phyloP scores from a whole-genome alignment of 2,888 invertebrate genomes.

The Xiphydria camelus region DNA sequence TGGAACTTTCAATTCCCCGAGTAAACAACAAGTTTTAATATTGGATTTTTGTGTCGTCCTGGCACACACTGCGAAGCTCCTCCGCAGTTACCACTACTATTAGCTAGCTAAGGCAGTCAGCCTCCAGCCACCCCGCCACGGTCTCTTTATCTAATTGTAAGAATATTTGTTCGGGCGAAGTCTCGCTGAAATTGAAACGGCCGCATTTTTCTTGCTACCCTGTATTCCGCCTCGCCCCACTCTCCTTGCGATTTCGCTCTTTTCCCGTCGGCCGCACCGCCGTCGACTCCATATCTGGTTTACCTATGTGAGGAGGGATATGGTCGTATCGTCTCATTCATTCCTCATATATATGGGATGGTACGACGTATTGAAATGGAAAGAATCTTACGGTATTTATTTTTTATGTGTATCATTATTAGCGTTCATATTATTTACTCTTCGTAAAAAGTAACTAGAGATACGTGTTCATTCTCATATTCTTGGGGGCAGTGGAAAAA shows the following conservation, averaged over 20 bases:
- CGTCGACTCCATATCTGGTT: slow-evolving; percentile 1
- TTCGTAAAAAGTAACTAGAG: too few relatives aligned
- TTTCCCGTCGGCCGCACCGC: slow-evolving; percentile 21
- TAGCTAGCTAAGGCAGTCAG: too few relatives aligned
- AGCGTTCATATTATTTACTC: too few relatives aligned
- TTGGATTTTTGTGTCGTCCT: slow-evolving; percentile 26
- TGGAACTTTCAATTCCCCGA: slow-evolving; percentile 9
- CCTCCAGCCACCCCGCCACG: slow-evolving; percentile 31
- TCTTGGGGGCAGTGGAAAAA: too few relatives aligned
- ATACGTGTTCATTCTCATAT: too few relatives aligned
- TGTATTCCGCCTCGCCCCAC: slow-evolving; percentile 15
- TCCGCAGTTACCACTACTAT: too few relatives aligned
- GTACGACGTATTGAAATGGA: too few relatives aligned
- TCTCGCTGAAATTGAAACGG: slow-evolving; percentile 40
- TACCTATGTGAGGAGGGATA: too few relatives aligned
- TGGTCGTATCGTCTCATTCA: too few relatives aligned
- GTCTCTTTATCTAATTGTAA: slow-evolving; percentile 40
- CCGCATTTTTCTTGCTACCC: slow-evolving; percentile 32
- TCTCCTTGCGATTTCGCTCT: slow-evolving; percentile 20
- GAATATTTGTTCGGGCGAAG: slow-evolving; percentile 43
- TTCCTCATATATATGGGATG: too few relatives aligned
- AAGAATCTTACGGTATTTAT: too few relatives aligned
- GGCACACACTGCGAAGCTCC: slow-evolving; percentile 12
- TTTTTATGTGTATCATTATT: too few relatives aligned
- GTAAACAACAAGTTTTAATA: slow-evolving; percentile 20